A percentile compares a stretch with the other conserved stretches of the same genome.
Evolutionary conservation across 2,888 invertebrate genomes (phyloP).

Genomic region (Anoncus sp.): DNA sequence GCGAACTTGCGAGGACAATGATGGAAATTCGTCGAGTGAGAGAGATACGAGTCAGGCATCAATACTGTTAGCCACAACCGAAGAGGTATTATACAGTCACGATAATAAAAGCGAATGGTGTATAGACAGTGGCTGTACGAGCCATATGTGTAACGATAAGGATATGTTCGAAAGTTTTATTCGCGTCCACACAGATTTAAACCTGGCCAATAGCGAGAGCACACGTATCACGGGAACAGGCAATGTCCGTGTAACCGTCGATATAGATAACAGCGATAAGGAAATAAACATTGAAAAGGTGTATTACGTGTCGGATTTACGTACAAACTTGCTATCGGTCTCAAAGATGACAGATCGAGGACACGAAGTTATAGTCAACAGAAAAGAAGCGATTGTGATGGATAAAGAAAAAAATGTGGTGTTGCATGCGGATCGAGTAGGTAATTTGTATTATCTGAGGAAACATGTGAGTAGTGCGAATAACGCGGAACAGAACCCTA

Average conservation of each 20-base stretch:
- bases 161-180: neutral
- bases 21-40: too few species aligned
- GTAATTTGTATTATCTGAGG: conserved; percentile 50
- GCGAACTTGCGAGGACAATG: too few species aligned
- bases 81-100: neutral
- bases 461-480: conserved; percentile 12
- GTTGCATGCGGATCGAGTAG: conserved; percentile 43
- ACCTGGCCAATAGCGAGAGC: neutral
- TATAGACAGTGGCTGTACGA: conserved; percentile 1
- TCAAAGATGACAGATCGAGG: conserved; percentile 10
- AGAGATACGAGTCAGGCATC: too few species aligned
- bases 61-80: neutral
- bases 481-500: conserved; percentile 6
- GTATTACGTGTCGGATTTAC: conserved; percentile 26
- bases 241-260: neutral
- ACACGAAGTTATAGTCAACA: conserved; percentile 6
- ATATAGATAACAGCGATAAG: neutral
- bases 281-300: conserved; percentile 1
- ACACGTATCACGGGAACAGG: neutral
- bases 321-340: too few species aligned
- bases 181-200: neutral
- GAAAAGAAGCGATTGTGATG: conserved; percentile 47
- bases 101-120: neutral
- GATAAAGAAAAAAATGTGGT: conserved; percentile 40
- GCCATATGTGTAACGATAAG: neutral